Percentiles rank a stretch among this genome's conserved stretches.
These are phyloP conservation scores for Kryptolebias marmoratus DNA, from an alignment of 2,113 vertebrate species.

Conservation along the genomic window DNA sequence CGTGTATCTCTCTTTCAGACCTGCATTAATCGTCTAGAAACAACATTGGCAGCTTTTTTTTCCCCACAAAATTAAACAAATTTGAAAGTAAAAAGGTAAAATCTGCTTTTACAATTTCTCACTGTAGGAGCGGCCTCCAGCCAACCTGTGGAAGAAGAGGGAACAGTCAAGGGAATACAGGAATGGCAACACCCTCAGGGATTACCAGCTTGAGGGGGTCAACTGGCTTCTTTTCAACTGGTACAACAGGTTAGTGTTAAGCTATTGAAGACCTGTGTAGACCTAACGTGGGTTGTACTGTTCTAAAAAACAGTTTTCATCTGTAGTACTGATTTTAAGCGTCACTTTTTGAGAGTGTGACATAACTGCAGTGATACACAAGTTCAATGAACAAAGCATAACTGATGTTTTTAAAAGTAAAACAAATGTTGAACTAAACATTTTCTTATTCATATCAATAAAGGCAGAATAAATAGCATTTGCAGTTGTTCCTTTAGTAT, in stretches of 20 bases:
- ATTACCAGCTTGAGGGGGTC: slow-evolving; percentile 98
- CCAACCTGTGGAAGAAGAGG: slow-evolving; percentile 96
- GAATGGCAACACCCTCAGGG: slow-evolving; percentile 98
- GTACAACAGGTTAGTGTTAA: slow-evolving; percentile 93
- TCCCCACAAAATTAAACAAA: neutral
- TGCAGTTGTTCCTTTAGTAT: neutral
- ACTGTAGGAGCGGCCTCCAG: slow-evolving; percentile 91
- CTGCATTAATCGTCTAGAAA: neutral
- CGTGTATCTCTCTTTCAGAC: neutral
- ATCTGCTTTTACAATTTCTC: slow-evolving; percentile 8
- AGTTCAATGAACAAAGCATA: too few relatives aligned
- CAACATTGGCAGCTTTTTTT: too few relatives aligned
- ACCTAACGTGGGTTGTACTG: too few relatives aligned
- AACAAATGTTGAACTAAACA: neutral
- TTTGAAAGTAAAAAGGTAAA: neutral
- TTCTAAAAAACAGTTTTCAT: too few relatives aligned
- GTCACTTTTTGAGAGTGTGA: too few relatives aligned
- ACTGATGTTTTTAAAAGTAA: too few relatives aligned
- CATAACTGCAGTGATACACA: too few relatives aligned
- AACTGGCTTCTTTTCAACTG: slow-evolving; percentile 99
- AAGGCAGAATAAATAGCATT: neutral
- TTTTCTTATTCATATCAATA: neutral
- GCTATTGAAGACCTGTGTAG: neutral
- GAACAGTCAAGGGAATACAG: slow-evolving; percentile 95
- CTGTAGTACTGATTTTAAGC: neutral